Evolutionary conservation across 2,888 invertebrate genomes (phyloP).

Genomic region (Ischnus inquisitorius): DNA sequence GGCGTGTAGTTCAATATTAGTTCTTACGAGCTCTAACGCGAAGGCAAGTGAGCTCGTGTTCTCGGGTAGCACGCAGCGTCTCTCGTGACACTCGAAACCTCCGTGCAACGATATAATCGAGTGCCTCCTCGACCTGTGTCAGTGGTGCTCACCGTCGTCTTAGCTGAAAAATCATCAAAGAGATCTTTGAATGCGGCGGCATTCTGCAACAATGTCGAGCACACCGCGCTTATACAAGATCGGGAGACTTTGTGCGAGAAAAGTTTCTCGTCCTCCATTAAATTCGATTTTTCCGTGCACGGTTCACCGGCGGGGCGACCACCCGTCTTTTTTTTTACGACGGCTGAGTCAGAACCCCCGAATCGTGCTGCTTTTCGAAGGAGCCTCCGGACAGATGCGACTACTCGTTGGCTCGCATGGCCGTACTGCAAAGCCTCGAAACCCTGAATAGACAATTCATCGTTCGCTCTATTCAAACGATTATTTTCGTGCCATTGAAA

Average conservation of each 20-base stretch:
- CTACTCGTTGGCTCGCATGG: neutral
- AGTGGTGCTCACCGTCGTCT: slow-evolving; percentile 50
- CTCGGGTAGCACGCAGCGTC: slow-evolving; percentile 26
- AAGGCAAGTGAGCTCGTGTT: slow-evolving; percentile 33
- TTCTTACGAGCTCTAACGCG: slow-evolving; percentile 6
- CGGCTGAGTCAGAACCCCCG: neutral
- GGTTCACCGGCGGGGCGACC: neutral
- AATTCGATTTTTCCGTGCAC: neutral
- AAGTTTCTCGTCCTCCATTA: neutral
- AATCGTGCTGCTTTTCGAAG: slow-evolving; percentile 6
- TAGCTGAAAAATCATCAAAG: neutral
- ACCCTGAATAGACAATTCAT: slow-evolving; percentile 2
- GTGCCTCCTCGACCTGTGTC: slow-evolving; percentile 70
- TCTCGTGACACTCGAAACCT: slow-evolving; percentile 64
- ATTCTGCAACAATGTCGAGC: neutral
- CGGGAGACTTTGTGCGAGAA: neutral
- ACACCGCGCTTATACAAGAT: neutral
- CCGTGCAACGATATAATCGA: slow-evolving; percentile 75
- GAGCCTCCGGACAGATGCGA: slow-evolving; percentile 17
- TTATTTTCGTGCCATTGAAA: neutral
- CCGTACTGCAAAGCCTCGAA: neutral
- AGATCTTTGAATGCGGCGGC: neutral
- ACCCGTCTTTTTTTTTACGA: neutral
- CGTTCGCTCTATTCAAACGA: neutral
- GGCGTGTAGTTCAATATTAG: slow-evolving; percentile 16